A percentile compares a stretch with the other conserved stretches of the same genome.
phyloP scores from a whole-genome alignment of 2,888 invertebrate genomes.

The Scaeva pyrastri region DNA sequence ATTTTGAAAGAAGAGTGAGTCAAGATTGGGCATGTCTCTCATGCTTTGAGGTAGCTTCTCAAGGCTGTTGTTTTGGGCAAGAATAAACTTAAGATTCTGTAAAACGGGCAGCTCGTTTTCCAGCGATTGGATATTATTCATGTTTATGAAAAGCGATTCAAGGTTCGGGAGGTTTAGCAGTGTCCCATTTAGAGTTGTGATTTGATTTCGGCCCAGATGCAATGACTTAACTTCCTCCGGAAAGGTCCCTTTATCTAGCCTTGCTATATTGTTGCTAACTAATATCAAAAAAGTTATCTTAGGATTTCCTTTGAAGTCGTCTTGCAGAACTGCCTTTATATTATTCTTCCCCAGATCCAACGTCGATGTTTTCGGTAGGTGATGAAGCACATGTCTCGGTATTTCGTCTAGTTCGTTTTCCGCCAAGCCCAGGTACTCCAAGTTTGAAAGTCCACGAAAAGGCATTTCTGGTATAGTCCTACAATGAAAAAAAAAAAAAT shows the following conservation, averaged over 20 bases:
- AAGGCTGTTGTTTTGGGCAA: slow-evolving; percentile 90
- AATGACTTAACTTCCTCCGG: slow-evolving; percentile 89
- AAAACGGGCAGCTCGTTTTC: slow-evolving; percentile 91
- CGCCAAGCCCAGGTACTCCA: slow-evolving; percentile 91
- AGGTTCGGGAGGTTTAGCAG: slow-evolving; percentile 89
- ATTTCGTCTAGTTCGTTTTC: slow-evolving; percentile 91
- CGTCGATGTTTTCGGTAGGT: slow-evolving; percentile 91
- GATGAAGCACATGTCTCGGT: slow-evolving; percentile 90
- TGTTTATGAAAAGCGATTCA: slow-evolving; percentile 91
- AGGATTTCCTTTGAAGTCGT: slow-evolving; percentile 90
- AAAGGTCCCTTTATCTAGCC: slow-evolving; percentile 89
- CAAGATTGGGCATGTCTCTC: slow-evolving; percentile 88
- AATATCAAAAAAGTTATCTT: slow-evolving; percentile 89
- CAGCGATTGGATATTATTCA: slow-evolving; percentile 89
- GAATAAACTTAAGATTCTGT: slow-evolving; percentile 87
- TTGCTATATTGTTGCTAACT: slow-evolving; percentile 90
- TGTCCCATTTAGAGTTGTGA: slow-evolving; percentile 90
- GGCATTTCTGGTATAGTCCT: slow-evolving; percentile 90
- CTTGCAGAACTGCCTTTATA: slow-evolving; percentile 89
- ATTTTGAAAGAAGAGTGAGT: slow-evolving; percentile 89
- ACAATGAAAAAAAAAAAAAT: slow-evolving; percentile 77
- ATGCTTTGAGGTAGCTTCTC: slow-evolving; percentile 89
- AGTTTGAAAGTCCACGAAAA: slow-evolving; percentile 90
- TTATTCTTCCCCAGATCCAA: slow-evolving; percentile 93
- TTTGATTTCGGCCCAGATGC: slow-evolving; percentile 90